Percentiles rank a stretch among this genome's conserved stretches.
Evolutionary conservation across 1,140 invertebrate species (phyloP).

Genomic region (Drosophila arizonae): DNA sequence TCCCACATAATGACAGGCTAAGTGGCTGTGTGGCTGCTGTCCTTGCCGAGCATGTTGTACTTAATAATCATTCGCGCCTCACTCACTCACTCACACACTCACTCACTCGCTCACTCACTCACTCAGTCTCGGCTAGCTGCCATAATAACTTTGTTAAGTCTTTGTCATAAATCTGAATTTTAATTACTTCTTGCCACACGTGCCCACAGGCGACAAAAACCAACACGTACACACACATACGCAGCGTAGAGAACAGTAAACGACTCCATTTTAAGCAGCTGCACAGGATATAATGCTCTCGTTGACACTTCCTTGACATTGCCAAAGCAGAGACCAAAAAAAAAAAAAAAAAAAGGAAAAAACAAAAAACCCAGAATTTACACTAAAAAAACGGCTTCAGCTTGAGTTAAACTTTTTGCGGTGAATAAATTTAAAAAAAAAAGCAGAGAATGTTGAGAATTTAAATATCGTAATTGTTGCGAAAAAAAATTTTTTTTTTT

Average conservation of each 20-base stretch:
- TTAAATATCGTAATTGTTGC: too few relatives aligned
- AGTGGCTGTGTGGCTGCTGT: constrained; percentile 7
- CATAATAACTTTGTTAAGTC: constrained; percentile 67
- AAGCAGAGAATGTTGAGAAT: too few relatives aligned
- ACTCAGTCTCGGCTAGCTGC: constrained; percentile 34
- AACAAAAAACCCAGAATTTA: neutral
- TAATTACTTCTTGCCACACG: constrained; percentile 56
- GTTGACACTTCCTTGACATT: constrained; percentile 21
- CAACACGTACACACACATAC: neutral
- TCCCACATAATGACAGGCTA: constrained; percentile 18
- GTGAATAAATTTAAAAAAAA: too few relatives aligned
- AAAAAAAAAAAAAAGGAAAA: too few relatives aligned
- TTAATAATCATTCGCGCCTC: constrained; percentile 7
- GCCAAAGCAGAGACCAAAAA: neutral
- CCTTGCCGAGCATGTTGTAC: constrained; percentile 12
- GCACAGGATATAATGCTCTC: constrained; percentile 21
- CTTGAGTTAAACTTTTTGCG: neutral
- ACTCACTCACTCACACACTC: neutral
- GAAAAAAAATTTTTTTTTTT: too few relatives aligned
- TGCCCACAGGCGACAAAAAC: constrained; percentile 1
- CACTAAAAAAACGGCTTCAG: neutral
- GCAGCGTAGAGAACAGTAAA: neutral
- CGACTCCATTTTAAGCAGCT: constrained; percentile 49
- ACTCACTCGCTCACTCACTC: neutral
- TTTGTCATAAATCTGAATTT: constrained; percentile 71